Evolutionary conservation across 2,113 vertebrate species (phyloP).

Genomic region (Callipepla squamata): DNA sequence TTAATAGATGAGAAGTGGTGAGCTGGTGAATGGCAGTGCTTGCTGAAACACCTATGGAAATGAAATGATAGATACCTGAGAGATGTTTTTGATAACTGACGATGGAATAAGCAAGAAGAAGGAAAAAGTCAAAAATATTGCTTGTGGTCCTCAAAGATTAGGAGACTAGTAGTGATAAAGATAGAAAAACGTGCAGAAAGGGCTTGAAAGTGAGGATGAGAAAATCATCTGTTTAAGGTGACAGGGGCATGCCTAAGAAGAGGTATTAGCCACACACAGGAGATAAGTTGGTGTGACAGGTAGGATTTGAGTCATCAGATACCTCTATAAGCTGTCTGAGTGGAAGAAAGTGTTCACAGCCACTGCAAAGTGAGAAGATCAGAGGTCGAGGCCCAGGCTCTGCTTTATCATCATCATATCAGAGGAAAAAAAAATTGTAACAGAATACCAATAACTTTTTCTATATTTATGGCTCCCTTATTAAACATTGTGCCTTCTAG

Average conservation of each 20-base stretch:
- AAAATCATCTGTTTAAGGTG: neutral
- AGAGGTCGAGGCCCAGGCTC: neutral
- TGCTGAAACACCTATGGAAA: neutral
- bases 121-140: neutral
- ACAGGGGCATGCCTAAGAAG: neutral
- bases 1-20: neutral
- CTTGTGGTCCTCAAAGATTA: neutral
- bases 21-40: neutral
- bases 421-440: conserved; percentile 64
- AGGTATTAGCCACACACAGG: neutral
- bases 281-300: neutral
- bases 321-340: neutral
- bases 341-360: neutral
- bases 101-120: neutral
- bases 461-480: conserved; percentile 49
- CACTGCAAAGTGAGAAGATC: neutral
- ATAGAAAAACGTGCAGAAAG: neutral
- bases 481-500: conserved; percentile 25
- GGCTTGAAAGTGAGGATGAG: neutral
- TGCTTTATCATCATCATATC: conserved; percentile 75
- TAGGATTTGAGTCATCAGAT: neutral
- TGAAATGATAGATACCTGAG: neutral
- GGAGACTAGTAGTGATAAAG: neutral
- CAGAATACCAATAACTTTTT: conserved; percentile 32
- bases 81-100: neutral